Evolutionary conservation across 2,797 vertebrate genomes (phyloP), one percentile per base, ranked within the genome.

Genomic region (Delichon dasypus): DNA sequence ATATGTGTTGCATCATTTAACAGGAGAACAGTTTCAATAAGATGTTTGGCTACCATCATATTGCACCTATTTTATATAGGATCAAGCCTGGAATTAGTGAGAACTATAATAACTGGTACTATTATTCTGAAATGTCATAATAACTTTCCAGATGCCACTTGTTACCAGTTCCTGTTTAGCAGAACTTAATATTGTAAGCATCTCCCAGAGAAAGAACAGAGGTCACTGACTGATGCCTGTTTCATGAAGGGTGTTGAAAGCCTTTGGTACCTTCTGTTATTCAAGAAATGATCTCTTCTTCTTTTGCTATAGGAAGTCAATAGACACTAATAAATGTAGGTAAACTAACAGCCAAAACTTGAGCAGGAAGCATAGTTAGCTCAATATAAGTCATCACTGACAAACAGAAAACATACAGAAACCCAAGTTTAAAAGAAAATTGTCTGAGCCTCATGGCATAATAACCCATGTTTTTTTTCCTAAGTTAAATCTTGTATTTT

Each of bases 321-420:
- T 62, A 76, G 44, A 36, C 4, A n/a, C 16, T 90, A 92, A 94
- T 73, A 93, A 93, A 61, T 40, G 20, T 10, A 89, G 66, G 64
- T 34, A 93, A 72, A 29, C 68, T 68, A 80, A 78, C 25, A 93
- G 61, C 30, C 36, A 57, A 91, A 95, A 88, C 44, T 76, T 9
- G 1, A 79, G 47, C 73, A 92, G 44, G 50, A 94, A 86, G 45
- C 36, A 70, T 22, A 53, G 62, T 74, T 85, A 86, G 64, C 44
- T 82, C 77, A 88, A 70, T 66, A 10, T 25, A 66, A 82, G 61
- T 85, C 88, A 84, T 32, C 70, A 58, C 21, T 83, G 80, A 81
- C 81, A 88, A 88, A 76, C 16, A 95, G 61, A 85, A 90, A 94
- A 85, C 48, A 71, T 22, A 47, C 62, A 80, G 50, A 76, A 95